Evolutionary conservation across 2,113 vertebrate genomes (phyloP).

Genomic region (Gavia stellata): DNA sequence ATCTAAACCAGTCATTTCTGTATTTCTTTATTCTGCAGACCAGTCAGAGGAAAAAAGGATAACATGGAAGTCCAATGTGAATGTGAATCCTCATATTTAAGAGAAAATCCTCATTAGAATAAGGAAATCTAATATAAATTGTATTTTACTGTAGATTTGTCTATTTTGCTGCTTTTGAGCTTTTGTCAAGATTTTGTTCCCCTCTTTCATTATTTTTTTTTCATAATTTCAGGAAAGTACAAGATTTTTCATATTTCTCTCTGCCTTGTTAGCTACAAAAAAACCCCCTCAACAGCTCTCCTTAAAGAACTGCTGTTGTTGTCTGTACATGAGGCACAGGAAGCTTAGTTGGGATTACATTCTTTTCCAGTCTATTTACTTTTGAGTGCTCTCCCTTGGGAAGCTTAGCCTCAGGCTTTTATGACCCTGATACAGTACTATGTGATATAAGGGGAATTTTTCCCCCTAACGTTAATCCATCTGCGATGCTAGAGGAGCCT

Average conservation of each 20-base stretch:
- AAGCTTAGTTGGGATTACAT: constrained; percentile 18
- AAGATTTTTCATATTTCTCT: neutral
- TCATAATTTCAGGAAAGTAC: neutral
- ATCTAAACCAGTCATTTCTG: neutral
- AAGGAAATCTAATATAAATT: neutral
- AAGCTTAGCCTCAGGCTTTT: constrained; percentile 20
- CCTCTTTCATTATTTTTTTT: neutral
- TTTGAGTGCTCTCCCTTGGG: constrained; percentile 9
- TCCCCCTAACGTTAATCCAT: neutral
- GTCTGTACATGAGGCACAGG: neutral
- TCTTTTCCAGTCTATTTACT: constrained; percentile 18
- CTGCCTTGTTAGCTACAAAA: neutral
- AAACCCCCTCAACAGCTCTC: neutral
- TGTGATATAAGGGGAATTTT: neutral
- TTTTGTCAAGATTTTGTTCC: neutral
- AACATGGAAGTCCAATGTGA: neutral
- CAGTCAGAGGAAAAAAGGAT: neutral
- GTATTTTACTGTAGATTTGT: neutral
- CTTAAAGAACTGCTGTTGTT: neutral
- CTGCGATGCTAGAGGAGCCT: neutral
- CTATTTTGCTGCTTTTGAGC: neutral
- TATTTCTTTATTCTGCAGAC: neutral
- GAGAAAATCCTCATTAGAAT: neutral
- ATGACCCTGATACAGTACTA: neutral
- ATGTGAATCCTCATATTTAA: neutral